Base-by-base conservation (phyloP, 35 echinoderm and acorn worm genomes). In the Apostichopus parvimensis region DNA sequence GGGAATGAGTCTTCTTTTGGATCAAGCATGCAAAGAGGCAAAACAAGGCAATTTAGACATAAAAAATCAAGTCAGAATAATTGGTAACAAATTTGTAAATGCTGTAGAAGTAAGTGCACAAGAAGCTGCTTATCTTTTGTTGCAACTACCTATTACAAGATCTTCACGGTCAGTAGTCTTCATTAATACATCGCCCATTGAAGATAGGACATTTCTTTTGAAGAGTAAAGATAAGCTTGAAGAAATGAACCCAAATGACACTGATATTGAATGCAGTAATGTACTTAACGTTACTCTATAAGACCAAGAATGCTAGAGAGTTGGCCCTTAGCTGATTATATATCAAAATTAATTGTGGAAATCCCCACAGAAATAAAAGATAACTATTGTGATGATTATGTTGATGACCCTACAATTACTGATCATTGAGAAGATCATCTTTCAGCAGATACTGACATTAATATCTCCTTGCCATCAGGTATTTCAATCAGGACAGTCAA, bases 241-340 rank as follows among this genome's bases (percentile, higher is more conserved):
- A 52, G 22, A 84, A 84, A 78, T 92, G 91, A 6, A 61, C 11
- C 77, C 91, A 23, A 52, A 80, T 26, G 77, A 80, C 22, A 83
- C 91, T 61, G 71, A 77, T 58, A 62, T 92, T 77, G 90, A 92
- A 82, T 11, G 17, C 25, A 56, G 21, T 18, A 92, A 92, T 83
- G 8, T 64, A 24, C 83, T 83, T 11, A 61, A 12, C 11, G 79
- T 28, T 84, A 92, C 60, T 6, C 17, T 12, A 14, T 9, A 7
- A 60, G 72, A 54, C 73, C 52, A 8, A 91, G 53, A 80, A 14
- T 45, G 5, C 52, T 91, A 15, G 9, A 82, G 25, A 79, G 82
- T 25, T 91, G 89, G 73, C 82, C 75, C n/a, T 53, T 91, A 34
- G 90, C 90, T 25, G 90, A 80, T 22, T 91, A 78, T 82, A 17